Conservation (phyloP, 2,113 vertebrate genomes). For the Ictalurus furcatus region DNA sequence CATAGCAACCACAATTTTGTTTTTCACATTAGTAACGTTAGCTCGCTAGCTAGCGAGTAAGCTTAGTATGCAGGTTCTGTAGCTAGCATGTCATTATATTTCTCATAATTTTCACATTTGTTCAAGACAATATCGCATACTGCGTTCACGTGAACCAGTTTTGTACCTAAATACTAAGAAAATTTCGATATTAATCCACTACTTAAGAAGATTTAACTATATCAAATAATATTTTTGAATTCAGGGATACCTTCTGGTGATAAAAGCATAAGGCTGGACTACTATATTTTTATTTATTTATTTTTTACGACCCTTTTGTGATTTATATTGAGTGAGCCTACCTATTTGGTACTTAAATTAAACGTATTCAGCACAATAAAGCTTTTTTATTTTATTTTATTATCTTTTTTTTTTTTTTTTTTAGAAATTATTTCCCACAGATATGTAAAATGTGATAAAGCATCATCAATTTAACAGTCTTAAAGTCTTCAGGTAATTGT, state of each 20-base stretch:
- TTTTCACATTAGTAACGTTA: background rate
- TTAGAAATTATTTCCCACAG: background rate
- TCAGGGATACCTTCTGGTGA: background rate
- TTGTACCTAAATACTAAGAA: background rate
- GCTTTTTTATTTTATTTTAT: background rate
- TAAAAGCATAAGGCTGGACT: background rate
- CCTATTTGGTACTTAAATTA: background rate
- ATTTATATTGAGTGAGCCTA: background rate
- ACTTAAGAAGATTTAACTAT: background rate
- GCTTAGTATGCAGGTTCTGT: background rate
- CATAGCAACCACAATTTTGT: background rate
- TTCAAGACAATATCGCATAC: background rate
- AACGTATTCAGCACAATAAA: background rate
- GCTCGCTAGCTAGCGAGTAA: background rate
- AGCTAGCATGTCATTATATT: background rate
- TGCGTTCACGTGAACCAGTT: background rate
- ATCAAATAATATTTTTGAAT: background rate
- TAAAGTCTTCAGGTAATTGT: conserved; percentile 70
- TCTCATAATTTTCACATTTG: background rate
- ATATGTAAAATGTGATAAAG: conserved; percentile 48
- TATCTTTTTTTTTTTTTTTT: background rate
- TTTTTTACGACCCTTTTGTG: background rate
- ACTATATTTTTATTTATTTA: background rate
- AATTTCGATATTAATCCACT: background rate
- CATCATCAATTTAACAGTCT: conserved; percentile 75